A percentile compares a stretch with the other conserved stretches of the same genome.
Conservation (phyloP, 2,888 invertebrate species). For the Trichogramma dendrolimi region DNA sequence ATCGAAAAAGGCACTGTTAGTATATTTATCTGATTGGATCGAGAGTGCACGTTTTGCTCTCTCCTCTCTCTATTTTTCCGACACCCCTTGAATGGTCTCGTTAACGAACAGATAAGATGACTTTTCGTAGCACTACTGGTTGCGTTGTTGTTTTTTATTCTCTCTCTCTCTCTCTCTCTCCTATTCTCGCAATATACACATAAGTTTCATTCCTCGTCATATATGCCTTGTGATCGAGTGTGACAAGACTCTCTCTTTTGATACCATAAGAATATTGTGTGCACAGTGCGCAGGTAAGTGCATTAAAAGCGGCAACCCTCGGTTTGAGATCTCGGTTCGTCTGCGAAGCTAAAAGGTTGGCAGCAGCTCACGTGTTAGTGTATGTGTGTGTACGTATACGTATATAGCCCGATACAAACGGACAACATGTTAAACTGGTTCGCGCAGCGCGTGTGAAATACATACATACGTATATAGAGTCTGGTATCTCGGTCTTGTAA, state of each 20-base stretch:
- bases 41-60: neutral
- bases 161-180: slow-evolving; percentile 7
- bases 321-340: too few species aligned
- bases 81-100: slow-evolving; percentile 9
- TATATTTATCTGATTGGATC: slow-evolving; percentile 20
- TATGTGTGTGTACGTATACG: neutral
- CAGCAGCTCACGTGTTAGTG: neutral
- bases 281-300: too few species aligned
- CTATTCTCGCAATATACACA: neutral
- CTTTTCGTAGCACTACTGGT: neutral
- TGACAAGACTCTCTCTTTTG: slow-evolving; percentile 7
- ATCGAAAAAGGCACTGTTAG: slow-evolving; percentile 9
- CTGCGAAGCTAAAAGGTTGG: too few species aligned
- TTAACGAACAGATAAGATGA: slow-evolving; percentile 13
- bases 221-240: neutral
- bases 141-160: neutral
- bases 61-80: neutral
- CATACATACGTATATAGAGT: slow-evolving; percentile 4
- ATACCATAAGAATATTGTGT: neutral
- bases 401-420: neutral
- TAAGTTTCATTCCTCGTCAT: too few species aligned
- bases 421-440: slow-evolving; percentile 10
- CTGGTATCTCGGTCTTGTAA: neutral
- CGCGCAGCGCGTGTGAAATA: slow-evolving; percentile 13
- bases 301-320: too few species aligned